phyloP scores from a whole-genome alignment of 2,113 vertebrate species.

The Nannospalax galili region DNA sequence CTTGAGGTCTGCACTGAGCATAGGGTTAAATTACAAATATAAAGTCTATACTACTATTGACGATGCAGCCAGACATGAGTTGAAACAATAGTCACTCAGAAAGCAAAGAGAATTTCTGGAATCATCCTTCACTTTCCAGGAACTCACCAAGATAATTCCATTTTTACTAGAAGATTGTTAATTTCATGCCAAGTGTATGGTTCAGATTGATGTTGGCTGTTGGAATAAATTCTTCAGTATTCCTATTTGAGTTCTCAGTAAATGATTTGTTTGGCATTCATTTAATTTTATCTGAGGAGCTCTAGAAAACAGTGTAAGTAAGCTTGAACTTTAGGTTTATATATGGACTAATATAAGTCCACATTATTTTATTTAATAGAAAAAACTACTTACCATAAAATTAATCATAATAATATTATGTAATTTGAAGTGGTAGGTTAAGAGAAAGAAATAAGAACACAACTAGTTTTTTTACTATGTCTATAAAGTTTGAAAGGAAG shows the following conservation, averaged over 20 bases:
- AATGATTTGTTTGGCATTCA: neutral
- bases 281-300: neutral
- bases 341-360: neutral
- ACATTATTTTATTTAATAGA: neutral
- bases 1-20: rapidly evolving
- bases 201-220: neutral
- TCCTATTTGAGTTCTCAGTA: neutral
- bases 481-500: neutral
- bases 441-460: neutral
- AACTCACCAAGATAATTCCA: neutral
- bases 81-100: neutral
- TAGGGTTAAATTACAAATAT: neutral
- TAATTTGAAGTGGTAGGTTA: neutral
- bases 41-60: neutral
- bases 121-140: neutral
- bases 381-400: neutral
- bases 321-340: neutral
- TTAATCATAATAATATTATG: neutral
- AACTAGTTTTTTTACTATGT: neutral
- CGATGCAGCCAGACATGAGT: neutral
- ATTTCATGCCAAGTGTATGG: neutral
- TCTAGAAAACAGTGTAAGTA: neutral
- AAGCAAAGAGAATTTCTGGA: neutral
- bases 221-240: neutral
- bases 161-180: neutral